Evolutionary conservation across 64 coral and sea anemone genomes (phyloP).

Genomic region (Porites lutea): DNA sequence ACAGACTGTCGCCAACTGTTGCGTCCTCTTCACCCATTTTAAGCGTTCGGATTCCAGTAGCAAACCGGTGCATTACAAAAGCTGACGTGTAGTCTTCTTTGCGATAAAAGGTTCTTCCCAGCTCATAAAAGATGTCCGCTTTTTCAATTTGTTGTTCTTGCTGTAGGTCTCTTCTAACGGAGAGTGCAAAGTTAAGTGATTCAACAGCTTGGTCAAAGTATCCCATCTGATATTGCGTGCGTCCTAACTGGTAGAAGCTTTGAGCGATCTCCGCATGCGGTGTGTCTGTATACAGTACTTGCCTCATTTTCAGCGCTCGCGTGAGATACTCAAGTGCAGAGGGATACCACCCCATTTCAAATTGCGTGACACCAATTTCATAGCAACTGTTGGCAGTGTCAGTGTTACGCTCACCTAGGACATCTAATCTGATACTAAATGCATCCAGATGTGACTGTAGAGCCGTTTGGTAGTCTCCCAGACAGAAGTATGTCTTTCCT

Average conservation of each 20-base stretch:
- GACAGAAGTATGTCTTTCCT: constrained; percentile 4
- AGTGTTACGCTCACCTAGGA: not conserved
- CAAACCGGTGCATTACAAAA: not conserved
- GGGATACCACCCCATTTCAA: not conserved
- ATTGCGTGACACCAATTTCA: not conserved
- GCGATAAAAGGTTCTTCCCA: not conserved
- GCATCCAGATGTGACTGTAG: not conserved
- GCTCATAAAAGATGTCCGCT: constrained; percentile 5
- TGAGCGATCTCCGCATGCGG: not conserved
- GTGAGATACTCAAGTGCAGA: not conserved
- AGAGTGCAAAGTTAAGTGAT: not conserved
- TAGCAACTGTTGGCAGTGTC: not conserved
- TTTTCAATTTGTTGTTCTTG: not conserved
- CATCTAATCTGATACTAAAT: not conserved
- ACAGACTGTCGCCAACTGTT: no score
- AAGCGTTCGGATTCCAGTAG: not conserved
- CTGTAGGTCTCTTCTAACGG: not conserved
- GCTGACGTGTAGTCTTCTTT: not conserved
- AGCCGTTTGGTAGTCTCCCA: not conserved
- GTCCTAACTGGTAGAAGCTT: not conserved
- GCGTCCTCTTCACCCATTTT: not conserved
- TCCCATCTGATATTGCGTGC: not conserved
- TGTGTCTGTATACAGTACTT: not conserved
- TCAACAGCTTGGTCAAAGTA: not conserved
- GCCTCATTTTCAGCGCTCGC: not conserved